Evolutionary conservation across 2,113 vertebrate species (phyloP), one percentile per base, ranked within the genome.

Genomic region (Procavia capensis): DNA sequence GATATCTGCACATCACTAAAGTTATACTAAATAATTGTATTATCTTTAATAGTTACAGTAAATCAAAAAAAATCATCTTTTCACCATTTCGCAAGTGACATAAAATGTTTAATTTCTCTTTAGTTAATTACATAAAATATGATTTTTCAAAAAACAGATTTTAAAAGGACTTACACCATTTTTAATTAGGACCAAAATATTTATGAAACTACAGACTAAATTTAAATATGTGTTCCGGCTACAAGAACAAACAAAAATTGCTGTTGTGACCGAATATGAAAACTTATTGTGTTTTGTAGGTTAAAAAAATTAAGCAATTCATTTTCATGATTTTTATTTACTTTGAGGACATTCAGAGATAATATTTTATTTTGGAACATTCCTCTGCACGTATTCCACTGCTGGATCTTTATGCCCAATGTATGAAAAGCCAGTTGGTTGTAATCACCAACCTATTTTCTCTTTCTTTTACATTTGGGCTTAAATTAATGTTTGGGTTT

Each of bases 381-480:
- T 93, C 92, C 47, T 92, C 57, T 92, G 29, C 39, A 97, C 94
- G 95, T 79, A 95, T 88, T 47, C 7, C 68, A 92, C 95, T 75
- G 3, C 13, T 50, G 19, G 5, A 24, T 92, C 64, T n/a, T 95
- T 87, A 85, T 74, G 61, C 63, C 81, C 74, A 74, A 34, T 41
- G 82, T 43, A 50, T 64, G 8, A 81, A 93, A 95, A 88, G 31
- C 82, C 68, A 41, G 31, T 66, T 81, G 25, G 34, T 74, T 92
- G 68, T 70, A 90, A 81, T 81, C 20, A 81, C 43, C 50, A 93
- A 85, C 31, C 11, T 92, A 81, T 91, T 91, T 93, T 91, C 61
- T 83, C 24, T n/a, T 86, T 83, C n/a, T 75, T 63, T 41, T 57
- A 80, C 43, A 72, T 9, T 86, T 10, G 64, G 76, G n/a, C 70